These are phyloP conservation scores for Ciconia stormi DNA, from an alignment of 2,113 vertebrate genomes.

Conservation along the genomic window DNA sequence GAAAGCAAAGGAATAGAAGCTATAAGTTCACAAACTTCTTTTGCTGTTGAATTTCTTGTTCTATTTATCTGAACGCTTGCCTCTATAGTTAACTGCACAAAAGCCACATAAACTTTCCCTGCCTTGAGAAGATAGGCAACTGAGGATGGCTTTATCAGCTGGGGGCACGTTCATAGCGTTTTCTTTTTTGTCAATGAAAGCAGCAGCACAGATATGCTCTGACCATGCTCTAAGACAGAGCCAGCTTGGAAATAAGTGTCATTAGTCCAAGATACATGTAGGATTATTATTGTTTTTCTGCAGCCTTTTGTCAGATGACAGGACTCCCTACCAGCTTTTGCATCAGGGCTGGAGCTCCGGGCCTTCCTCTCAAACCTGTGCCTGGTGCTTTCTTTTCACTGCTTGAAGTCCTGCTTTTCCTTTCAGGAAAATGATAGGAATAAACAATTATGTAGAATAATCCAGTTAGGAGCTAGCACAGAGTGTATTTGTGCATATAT, in stretches of 20 bases:
- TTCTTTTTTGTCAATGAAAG: neutral
- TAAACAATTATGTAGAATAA: neutral
- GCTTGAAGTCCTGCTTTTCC: neutral
- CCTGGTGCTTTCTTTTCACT: neutral
- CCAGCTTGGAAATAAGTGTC: neutral
- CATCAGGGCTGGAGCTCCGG: neutral
- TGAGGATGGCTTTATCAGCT: neutral
- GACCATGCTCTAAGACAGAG: neutral
- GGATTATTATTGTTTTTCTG: neutral
- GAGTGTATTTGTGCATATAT: neutral
- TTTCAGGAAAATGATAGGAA: neutral
- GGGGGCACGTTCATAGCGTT: accelerated
- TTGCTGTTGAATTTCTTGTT: neutral
- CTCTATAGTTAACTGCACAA: neutral
- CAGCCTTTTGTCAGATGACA: neutral
- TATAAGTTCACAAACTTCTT: neutral
- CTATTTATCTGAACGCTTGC: neutral
- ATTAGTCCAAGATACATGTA: neutral
- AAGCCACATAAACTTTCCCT: neutral
- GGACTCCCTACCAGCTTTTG: neutral
- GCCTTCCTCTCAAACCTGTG: neutral
- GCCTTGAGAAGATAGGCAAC: neutral
- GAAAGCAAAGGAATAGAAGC: neutral
- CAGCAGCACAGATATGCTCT: neutral
- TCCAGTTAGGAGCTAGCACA: neutral